These are phyloP conservation scores for Onthophagus sagittarius DNA, from an alignment of 2,888 invertebrate genomes.

Conservation along the genomic window DNA sequence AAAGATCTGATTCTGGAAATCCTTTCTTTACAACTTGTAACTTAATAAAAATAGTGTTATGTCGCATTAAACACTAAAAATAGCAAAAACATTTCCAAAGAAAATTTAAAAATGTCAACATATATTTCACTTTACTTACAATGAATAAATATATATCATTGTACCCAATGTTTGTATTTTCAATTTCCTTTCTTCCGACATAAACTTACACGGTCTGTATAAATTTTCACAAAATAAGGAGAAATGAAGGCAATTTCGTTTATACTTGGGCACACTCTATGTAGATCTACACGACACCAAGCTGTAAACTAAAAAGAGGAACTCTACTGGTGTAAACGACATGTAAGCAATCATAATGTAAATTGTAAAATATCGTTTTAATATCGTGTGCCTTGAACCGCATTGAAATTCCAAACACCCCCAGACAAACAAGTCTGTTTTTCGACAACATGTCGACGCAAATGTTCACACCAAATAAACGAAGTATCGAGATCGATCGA, in stretches of 20 bases:
- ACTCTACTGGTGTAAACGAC: background rate
- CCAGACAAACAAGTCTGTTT: background rate
- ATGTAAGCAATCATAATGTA: background rate
- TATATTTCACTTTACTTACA: background rate
- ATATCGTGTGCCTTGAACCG: background rate
- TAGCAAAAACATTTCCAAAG: background rate
- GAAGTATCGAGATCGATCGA: background rate
- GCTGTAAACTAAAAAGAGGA: background rate
- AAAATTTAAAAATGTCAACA: background rate
- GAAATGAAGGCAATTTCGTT: background rate
- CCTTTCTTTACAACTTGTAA: no score
- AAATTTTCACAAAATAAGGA: background rate
- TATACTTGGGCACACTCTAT: background rate
- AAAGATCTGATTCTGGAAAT: no score
- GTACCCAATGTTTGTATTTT: background rate
- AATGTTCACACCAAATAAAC: background rate
- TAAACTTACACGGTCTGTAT: background rate
- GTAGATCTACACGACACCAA: background rate
- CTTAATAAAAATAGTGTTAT: no score
- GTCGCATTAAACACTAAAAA: no score
- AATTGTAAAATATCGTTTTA: background rate
- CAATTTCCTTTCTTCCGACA: background rate
- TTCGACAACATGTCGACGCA: background rate
- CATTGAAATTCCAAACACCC: background rate
- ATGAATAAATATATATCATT: background rate